Conservation (phyloP, 2,888 invertebrate genomes). For the Nebria salina region DNA sequence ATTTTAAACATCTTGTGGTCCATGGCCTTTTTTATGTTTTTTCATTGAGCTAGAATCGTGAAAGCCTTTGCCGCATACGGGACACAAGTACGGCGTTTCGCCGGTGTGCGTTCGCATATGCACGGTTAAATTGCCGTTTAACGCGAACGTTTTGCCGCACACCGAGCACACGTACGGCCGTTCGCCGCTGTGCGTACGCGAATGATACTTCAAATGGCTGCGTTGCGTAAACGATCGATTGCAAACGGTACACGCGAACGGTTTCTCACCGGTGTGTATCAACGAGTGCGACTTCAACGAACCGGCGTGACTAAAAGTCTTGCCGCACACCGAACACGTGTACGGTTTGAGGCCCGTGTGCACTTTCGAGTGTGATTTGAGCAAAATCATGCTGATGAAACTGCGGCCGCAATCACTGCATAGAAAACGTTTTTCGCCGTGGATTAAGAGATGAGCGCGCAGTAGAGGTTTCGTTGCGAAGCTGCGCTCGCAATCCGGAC, state of each 20-base stretch:
- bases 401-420: slow-evolving; percentile 49
- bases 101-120: slow-evolving; percentile 39
- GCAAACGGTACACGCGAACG: slow-evolving; percentile 49
- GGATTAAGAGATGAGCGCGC: slow-evolving; percentile 33
- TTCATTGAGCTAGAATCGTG: slow-evolving; percentile 38
- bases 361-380: slow-evolving; percentile 40
- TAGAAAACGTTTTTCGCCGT: slow-evolving; percentile 38
- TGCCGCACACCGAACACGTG: slow-evolving; percentile 55
- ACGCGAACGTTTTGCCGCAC: slow-evolving; percentile 51
- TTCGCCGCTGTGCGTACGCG: slow-evolving; percentile 54
- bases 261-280: slow-evolving; percentile 56
- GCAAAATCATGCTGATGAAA: slow-evolving; percentile 40
- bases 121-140: slow-evolving; percentile 41
- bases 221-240: slow-evolving; percentile 40
- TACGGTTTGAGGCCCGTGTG: slow-evolving; percentile 57
- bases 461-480: slow-evolving; percentile 30
- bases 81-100: slow-evolving; percentile 40
- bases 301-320: slow-evolving; percentile 55
- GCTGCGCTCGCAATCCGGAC: slow-evolving; percentile 21
- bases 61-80: slow-evolving; percentile 37
- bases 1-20: background rate
- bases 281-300: slow-evolving; percentile 55
- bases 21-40: slow-evolving; percentile 38
- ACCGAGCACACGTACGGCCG: slow-evolving; percentile 53
- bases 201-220: slow-evolving; percentile 50